A percentile compares a stretch with the other conserved stretches of the same genome.
phyloP scores from a whole-genome alignment of 2,888 invertebrate genomes.

The Folsomia candida region DNA sequence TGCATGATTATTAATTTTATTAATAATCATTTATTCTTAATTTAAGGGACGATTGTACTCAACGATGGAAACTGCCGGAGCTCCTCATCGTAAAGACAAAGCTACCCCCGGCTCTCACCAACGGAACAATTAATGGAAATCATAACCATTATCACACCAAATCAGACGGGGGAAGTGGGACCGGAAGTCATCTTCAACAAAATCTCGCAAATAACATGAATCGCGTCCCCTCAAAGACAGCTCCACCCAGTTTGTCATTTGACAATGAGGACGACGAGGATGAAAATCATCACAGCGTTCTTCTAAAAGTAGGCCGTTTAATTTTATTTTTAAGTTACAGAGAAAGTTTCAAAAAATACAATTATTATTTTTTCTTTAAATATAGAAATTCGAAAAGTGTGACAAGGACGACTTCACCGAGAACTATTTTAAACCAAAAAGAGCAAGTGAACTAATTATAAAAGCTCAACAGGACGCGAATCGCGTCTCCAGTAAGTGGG shows the following conservation, averaged over 20 bases:
- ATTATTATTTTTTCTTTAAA: neutral
- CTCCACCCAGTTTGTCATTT: constrained; percentile 45
- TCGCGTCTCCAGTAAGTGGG: constrained; percentile 60
- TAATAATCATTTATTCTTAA: too few relatives aligned
- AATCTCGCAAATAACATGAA: constrained; percentile 34
- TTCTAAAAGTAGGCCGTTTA: constrained; percentile 36
- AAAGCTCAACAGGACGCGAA: constrained; percentile 60
- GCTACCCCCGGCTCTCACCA: constrained; percentile 65
- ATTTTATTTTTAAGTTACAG: neutral
- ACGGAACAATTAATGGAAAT: constrained; percentile 11
- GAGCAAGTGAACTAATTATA: constrained; percentile 63
- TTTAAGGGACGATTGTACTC: constrained; percentile 71
- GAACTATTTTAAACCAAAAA: constrained; percentile 70
- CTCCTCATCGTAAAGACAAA: constrained; percentile 64
- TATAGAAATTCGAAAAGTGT: constrained; percentile 59
- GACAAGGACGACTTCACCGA: constrained; percentile 65
- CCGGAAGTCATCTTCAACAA: constrained; percentile 20
- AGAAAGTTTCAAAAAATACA: neutral
- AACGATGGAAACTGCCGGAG: constrained; percentile 70
- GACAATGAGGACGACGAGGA: constrained; percentile 40
- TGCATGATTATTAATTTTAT: too few relatives aligned
- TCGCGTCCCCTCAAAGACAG: constrained; percentile 47
- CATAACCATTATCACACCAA: too few relatives aligned
- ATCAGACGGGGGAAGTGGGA: constrained; percentile 8
- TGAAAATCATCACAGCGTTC: constrained; percentile 40